phyloP scores from a whole-genome alignment of 2,888 invertebrate species.

The Meandrusa payeni region DNA sequence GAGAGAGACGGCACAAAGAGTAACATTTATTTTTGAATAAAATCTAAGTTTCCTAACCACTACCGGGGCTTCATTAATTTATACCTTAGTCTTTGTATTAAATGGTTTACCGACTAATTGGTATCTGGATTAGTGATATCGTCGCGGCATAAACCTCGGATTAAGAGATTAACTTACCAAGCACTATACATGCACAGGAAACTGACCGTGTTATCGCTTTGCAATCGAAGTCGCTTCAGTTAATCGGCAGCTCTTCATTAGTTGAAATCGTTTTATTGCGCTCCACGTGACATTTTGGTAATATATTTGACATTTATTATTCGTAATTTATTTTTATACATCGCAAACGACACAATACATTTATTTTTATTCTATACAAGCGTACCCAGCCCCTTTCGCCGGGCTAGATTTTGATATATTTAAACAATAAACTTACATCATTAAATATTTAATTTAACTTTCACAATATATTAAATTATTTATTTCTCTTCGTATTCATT shows the following conservation, averaged over 20 bases:
- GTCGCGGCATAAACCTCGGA: conserved; percentile 50
- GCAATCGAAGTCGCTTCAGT: conserved; percentile 32
- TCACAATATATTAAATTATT: too few species aligned
- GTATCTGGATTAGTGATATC: conserved; percentile 64
- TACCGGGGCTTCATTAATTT: conserved; percentile 36
- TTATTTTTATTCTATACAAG: too few species aligned
- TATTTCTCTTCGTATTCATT: too few species aligned
- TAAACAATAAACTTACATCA: too few species aligned
- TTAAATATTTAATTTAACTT: too few species aligned
- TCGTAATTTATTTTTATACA: too few species aligned
- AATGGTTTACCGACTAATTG: conserved; percentile 70
- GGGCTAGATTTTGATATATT: too few species aligned
- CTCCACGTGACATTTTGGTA: conserved; percentile 1
- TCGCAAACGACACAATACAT: too few species aligned
- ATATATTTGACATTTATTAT: neutral
- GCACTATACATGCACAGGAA: conserved; percentile 26
- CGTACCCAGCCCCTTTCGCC: too few species aligned
- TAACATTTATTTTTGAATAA: too few species aligned
- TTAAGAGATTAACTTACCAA: conserved; percentile 39
- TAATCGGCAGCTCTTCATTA: conserved; percentile 24
- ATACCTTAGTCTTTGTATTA: conserved; percentile 56
- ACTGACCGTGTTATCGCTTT: conserved; percentile 31
- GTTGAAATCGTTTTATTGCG: conserved; percentile 6
- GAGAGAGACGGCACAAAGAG: too few species aligned
- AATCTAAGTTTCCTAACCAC: conserved; percentile 48